Evolutionary conservation across 1,140 invertebrate genomes (phyloP), one percentile per base, ranked within the genome.

Genomic region (Homalodisca vitripennis): DNA sequence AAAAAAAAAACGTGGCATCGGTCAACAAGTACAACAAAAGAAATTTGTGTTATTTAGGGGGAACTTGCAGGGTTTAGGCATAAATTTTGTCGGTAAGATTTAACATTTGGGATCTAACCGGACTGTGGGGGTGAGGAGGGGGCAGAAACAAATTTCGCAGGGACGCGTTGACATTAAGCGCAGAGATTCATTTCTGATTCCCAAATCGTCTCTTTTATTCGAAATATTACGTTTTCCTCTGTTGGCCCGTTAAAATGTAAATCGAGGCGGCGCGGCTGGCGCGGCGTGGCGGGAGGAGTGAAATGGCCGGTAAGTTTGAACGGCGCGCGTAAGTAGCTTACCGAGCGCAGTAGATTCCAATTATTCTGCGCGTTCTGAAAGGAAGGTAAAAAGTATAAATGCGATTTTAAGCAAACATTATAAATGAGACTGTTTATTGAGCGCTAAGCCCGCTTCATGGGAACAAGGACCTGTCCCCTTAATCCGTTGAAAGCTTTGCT

Each of bases 341-440:
- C 1, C 55, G 14, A 13, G 6, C 55, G 55, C 22, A 2, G 55
- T 60, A 60, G 55, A 60, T 60, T 60, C 55, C 55, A 60, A 60
- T 60, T 60, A 60, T 27, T 10, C 55, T 27, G 55, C 26, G 22
- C 55, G 55, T 26, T 41, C 34, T 60, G 55, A 60, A 60, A 60
- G 55, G 55, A 60, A 60, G 55, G 55, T 60, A 60, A 60, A 60
- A 60, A 60, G 55, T 27, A 60, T 60, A 60, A 60, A 60, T 60
- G 55, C 55, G 55, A 60, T 60, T 60, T 60, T 60, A 60, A 60
- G 55, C 55, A 60, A 60, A 60, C 55, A 60, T 60, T 60, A 60
- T 60, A 60, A 60, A 60, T 60, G 55, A 60, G 55, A 27, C 55
- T 27, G 55, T 60, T 60, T 60, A 60, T 60, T 29, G 24, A 10